Percentiles rank a stretch among this genome's conserved stretches.
Conservation (phyloP, 2,797 vertebrate genomes). For the Glyptemys insculpta region DNA sequence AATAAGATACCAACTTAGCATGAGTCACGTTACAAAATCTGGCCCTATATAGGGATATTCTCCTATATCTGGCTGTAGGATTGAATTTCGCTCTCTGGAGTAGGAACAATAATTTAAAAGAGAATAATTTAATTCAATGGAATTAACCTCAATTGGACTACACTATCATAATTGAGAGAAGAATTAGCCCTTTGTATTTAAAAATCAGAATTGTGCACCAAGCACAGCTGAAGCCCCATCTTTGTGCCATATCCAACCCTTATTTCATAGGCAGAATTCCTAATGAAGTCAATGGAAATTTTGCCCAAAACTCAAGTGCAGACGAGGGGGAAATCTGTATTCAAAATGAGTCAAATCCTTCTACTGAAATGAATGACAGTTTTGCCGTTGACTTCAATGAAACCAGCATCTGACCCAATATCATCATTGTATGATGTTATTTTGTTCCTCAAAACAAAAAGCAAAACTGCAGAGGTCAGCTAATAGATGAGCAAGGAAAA, state of each 20-base stretch:
- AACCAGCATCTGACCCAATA: neutral
- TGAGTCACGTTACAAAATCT: neutral
- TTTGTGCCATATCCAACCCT: neutral
- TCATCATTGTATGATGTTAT: neutral
- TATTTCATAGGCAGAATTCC: neutral
- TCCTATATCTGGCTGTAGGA: neutral
- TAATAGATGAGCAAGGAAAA: neutral
- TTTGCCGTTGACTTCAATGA: neutral
- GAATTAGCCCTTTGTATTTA: neutral
- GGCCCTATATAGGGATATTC: neutral
- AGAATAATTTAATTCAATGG: neutral
- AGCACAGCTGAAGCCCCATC: neutral
- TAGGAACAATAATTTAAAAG: neutral
- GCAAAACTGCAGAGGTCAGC: neutral
- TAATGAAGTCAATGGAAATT: neutral
- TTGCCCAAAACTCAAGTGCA: neutral
- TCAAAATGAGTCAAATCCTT: neutral
- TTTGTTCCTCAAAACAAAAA: neutral
- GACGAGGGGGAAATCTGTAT: no score
- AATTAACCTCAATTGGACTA: neutral
- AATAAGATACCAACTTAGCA: neutral
- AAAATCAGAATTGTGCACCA: neutral
- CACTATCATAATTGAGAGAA: neutral
- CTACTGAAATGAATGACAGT: neutral
- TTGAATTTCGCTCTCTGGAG: neutral